These are phyloP conservation scores for Malthinus seriepunctatus DNA, from an alignment of 2,888 invertebrate species.

Conservation along the genomic window DNA sequence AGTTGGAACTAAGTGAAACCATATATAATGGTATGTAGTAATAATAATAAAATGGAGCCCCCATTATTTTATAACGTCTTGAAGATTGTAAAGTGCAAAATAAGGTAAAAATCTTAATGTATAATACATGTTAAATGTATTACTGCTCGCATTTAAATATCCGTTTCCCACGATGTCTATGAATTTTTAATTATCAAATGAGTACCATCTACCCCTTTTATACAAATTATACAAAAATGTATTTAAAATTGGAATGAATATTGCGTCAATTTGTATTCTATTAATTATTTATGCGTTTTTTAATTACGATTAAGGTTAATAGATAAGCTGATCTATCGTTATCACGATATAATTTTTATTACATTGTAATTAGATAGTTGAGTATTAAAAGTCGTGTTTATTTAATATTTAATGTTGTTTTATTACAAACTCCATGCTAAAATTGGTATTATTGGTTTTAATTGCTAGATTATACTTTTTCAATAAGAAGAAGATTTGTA, in stretches of 20 bases:
- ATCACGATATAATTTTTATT: too few species aligned
- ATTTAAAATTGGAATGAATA: neutral
- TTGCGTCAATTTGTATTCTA: too few species aligned
- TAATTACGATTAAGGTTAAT: too few species aligned
- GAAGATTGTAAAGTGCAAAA: constrained; percentile 12
- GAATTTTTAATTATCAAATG: constrained; percentile 32
- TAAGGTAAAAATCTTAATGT: constrained; percentile 31
- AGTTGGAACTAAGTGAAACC: neutral
- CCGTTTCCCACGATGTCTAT: constrained; percentile 33
- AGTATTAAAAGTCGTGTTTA: too few species aligned
- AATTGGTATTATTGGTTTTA: too few species aligned
- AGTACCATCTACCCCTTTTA: constrained; percentile 11
- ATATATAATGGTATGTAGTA: neutral
- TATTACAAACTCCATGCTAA: too few species aligned
- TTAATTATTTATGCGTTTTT: too few species aligned
- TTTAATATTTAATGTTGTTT: too few species aligned
- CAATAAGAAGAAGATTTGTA: too few species aligned
- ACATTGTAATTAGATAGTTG: too few species aligned
- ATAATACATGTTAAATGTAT: constrained; percentile 31
- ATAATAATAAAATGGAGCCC: constrained; percentile 15
- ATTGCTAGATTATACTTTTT: too few species aligned
- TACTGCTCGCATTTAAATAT: constrained; percentile 25
- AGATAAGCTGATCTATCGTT: too few species aligned
- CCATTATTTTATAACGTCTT: constrained; percentile 15
- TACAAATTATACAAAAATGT: neutral